Percentiles rank a stretch among this genome's conserved stretches.
Conservation (phyloP, 2,113 vertebrate genomes). For the Daubentonia madagascariensis region DNA sequence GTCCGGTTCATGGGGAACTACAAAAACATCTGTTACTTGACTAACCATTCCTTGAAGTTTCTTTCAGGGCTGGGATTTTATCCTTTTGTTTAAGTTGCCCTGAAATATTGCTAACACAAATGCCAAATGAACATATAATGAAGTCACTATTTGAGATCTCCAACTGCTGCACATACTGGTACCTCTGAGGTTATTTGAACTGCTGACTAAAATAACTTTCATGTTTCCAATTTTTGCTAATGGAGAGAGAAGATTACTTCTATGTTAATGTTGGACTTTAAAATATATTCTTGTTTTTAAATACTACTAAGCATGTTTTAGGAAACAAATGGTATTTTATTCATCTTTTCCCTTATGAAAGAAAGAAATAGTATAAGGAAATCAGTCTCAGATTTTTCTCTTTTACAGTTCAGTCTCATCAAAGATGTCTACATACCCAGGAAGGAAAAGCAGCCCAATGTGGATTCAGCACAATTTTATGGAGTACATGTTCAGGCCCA, state of each 20-base stretch:
- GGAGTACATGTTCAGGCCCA: background rate
- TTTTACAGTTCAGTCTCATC: background rate
- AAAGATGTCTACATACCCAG: background rate
- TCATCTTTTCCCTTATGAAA: background rate
- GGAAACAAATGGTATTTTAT: background rate
- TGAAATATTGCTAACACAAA: background rate
- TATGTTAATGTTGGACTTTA: background rate
- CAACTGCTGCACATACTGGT: background rate
- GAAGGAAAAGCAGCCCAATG: background rate
- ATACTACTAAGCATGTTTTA: background rate
- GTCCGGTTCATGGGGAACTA: background rate
- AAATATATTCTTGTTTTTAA: constrained; percentile 16
- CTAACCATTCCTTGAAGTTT: background rate
- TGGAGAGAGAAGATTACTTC: background rate
- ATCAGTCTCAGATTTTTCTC: background rate
- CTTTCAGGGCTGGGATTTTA: background rate
- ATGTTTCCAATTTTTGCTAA: background rate
- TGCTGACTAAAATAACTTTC: background rate
- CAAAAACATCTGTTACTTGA: background rate
- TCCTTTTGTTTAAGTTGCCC: background rate
- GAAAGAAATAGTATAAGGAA: background rate
- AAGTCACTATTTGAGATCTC: constrained; percentile 16
- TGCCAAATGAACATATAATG: background rate
- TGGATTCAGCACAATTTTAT: background rate
- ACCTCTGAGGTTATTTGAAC: background rate